Conservation (phyloP, 2,888 invertebrate genomes). For the Meteorus colon region DNA sequence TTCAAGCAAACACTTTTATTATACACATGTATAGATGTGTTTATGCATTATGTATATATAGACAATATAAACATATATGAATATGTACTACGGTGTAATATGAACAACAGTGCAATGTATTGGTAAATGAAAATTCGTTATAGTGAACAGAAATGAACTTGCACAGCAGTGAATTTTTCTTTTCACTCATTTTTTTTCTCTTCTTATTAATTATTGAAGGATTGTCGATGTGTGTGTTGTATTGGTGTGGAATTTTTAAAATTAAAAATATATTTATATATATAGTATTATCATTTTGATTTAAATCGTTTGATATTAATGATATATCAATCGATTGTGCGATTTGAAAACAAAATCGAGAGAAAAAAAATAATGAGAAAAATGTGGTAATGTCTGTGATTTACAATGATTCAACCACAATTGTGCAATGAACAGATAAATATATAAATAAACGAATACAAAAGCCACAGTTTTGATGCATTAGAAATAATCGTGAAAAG, state of each 20-base stretch:
- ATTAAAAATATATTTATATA: no score
- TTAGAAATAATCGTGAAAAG: background rate
- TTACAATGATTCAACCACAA: background rate
- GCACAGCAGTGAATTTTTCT: background rate
- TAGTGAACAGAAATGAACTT: no score
- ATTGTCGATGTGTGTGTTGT: background rate
- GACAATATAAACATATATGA: background rate
- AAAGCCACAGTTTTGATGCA: background rate
- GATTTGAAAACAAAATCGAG: background rate
- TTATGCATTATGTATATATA: background rate
- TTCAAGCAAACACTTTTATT: conserved; percentile 10
- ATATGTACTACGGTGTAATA: background rate
- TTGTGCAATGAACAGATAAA: background rate
- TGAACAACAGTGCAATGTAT: background rate
- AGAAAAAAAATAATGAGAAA: background rate
- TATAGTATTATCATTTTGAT: background rate
- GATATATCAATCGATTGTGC: background rate
- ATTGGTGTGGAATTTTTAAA: no score
- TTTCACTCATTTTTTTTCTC: background rate
- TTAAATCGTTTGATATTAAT: background rate
- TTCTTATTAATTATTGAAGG: no score
- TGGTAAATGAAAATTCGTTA: background rate
- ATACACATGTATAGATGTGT: background rate
- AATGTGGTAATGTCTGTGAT: background rate
- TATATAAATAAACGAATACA: background rate